Conservation (phyloP, 2,113 vertebrate genomes). For the Burhinus bistriatus region DNA sequence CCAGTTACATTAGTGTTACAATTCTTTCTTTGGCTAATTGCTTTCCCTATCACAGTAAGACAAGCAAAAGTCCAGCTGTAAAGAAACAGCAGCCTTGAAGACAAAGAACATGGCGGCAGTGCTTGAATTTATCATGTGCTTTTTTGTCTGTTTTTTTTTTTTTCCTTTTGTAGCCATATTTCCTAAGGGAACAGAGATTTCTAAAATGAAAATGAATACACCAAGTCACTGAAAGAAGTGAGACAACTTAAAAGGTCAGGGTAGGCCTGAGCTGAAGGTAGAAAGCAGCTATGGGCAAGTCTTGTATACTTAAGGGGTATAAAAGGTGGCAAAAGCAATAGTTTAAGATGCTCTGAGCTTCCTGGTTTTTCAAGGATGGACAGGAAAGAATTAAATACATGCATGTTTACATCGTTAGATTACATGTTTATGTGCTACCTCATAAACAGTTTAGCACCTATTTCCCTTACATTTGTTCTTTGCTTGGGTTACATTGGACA, state of each 20-base stretch:
- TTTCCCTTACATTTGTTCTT: not conserved
- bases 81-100: not conserved
- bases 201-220: not conserved
- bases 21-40: not conserved
- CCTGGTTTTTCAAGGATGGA: fast-evolving
- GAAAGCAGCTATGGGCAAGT: not conserved
- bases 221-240: not conserved
- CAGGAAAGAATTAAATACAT: not conserved
- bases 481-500: fast-evolving
- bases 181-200: not conserved
- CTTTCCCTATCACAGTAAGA: not conserved
- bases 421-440: not conserved
- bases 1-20: not conserved
- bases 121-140: not conserved
- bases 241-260: not conserved
- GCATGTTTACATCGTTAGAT: not conserved
- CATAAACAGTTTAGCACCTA: not conserved
- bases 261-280: not conserved
- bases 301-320: not conserved
- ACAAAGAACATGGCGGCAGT: not conserved
- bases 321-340: not conserved
- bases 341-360: not conserved
- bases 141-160: no score
- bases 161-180: not conserved
- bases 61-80: not conserved